These are phyloP conservation scores for Otocyon megalotis DNA, from an alignment of 2,113 vertebrate genomes.

Conservation along the genomic window DNA sequence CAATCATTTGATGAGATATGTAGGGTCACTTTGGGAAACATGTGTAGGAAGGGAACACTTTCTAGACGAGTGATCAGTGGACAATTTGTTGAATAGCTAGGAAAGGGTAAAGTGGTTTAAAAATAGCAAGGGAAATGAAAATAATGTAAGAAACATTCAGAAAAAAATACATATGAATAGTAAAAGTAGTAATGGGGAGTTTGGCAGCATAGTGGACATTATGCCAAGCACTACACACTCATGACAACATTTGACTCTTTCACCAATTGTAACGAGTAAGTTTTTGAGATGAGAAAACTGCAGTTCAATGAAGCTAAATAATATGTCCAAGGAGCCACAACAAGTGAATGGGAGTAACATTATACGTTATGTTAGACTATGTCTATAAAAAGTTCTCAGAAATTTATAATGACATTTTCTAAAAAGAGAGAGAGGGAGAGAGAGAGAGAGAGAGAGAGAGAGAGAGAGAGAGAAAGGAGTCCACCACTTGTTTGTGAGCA, in stretches of 20 bases:
- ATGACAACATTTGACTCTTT: not conserved
- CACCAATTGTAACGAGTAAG: rapidly evolving
- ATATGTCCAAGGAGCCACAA: not conserved
- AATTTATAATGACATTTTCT: not conserved
- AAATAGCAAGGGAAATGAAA: not conserved
- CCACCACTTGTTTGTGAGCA: not conserved
- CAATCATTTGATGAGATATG: not conserved
- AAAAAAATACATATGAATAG: not conserved
- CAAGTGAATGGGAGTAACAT: not conserved
- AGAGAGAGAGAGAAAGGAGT: not conserved
- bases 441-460: no score
- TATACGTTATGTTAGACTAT: not conserved
- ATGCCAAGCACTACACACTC: no score
- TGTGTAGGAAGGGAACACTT: not conserved
- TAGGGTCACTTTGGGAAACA: not conserved
- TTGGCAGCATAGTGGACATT: not conserved
- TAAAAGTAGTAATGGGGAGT: not conserved
- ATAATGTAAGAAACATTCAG: not conserved
- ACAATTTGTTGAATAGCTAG: not conserved
- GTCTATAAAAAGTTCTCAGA: not conserved
- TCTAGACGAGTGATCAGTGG: not conserved
- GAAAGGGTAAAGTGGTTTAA: not conserved
- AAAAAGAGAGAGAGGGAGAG: not conserved
- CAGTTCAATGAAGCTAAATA: not conserved
- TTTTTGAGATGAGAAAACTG: not conserved